phyloP scores from a whole-genome alignment of 2,888 invertebrate genomes.

The Amphipoea lucens region DNA sequence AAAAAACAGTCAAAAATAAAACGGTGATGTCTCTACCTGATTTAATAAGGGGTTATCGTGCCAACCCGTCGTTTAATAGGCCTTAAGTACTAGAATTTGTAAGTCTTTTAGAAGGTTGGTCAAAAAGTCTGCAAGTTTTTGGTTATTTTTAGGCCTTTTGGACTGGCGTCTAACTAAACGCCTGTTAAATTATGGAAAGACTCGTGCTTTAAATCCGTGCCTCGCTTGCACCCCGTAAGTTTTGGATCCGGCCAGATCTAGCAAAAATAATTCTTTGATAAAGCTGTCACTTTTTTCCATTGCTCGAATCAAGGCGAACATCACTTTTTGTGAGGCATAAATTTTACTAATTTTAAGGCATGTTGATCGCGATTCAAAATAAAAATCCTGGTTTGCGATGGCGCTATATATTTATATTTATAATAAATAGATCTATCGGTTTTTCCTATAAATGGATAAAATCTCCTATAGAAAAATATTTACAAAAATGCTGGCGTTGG shows the following conservation, averaged over 20 bases:
- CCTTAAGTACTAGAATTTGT: not conserved
- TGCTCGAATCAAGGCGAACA: not conserved
- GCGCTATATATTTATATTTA: conserved; percentile 43
- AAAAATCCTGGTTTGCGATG: conserved; percentile 48
- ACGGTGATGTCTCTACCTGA: not conserved
- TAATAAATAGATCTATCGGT: conserved; percentile 59
- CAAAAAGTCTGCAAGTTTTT: not conserved
- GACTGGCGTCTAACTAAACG: not conserved
- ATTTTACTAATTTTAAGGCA: not conserved
- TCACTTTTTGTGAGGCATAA: conserved; percentile 3
- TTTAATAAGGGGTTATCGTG: not conserved
- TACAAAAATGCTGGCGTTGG: conserved; percentile 77
- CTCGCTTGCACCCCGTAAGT: too few species aligned
- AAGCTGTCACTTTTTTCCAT: not conserved
- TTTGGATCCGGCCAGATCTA: not conserved
- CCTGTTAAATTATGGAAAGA: not conserved
- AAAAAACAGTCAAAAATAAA: not conserved
- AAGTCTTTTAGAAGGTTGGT: not conserved
- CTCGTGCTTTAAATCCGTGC: not conserved
- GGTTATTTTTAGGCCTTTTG: not conserved
- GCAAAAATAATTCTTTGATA: not conserved
- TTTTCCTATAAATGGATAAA: conserved; percentile 75
- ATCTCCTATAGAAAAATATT: conserved; percentile 81
- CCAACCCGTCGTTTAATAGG: not conserved
- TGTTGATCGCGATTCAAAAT: conserved; percentile 41